These are phyloP conservation scores for Cebus imitator DNA, from an alignment of 2,113 vertebrate species.

Conservation along the genomic window DNA sequence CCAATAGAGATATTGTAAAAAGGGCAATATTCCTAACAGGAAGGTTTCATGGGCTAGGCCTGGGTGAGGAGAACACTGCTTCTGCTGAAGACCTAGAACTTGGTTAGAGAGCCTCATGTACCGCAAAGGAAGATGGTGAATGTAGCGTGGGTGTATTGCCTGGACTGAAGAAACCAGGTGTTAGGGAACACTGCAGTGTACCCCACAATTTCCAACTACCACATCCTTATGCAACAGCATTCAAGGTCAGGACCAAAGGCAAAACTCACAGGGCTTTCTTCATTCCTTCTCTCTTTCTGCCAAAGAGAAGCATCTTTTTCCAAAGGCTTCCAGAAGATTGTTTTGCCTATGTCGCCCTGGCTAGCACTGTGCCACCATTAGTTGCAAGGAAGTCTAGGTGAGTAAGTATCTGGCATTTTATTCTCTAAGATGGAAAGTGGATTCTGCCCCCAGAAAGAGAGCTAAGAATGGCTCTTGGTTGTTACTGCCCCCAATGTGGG, in stretches of 20 bases:
- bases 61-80: neutral
- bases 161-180: neutral
- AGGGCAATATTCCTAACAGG: neutral
- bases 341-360: neutral
- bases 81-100: neutral
- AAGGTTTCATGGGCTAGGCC: neutral
- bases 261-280: neutral
- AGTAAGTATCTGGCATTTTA: neutral
- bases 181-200: neutral
- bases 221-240: neutral
- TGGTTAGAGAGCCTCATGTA: neutral
- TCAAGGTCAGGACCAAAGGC: neutral
- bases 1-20: neutral
- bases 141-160: neutral
- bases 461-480: neutral
- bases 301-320: neutral
- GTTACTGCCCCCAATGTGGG: too few relatives aligned
- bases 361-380: neutral
- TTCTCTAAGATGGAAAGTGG: neutral
- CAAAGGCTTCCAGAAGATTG: neutral
- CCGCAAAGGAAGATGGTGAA: neutral
- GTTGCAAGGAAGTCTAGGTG: neutral
- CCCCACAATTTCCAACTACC: neutral
- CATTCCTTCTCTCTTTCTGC: neutral
- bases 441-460: neutral